Percentiles rank a stretch among this genome's conserved stretches.
Conservation (phyloP, 2,113 vertebrate species). For the human (Homo sapiens) region DNA sequence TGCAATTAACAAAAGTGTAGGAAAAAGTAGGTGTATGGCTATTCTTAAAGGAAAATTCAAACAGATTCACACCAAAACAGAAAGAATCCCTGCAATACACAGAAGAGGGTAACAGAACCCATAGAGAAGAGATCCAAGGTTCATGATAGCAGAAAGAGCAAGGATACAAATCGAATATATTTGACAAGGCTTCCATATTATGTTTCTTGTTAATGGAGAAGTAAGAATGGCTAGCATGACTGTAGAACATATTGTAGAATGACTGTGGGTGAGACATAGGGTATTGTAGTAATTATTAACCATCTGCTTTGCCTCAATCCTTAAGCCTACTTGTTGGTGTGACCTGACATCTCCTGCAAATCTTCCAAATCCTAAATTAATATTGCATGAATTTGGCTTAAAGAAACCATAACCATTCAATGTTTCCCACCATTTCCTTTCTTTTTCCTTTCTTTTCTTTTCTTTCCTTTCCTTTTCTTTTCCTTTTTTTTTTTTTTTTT, state of each 20-base stretch:
- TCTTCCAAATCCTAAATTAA: background rate
- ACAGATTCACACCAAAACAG: background rate
- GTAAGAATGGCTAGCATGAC: background rate
- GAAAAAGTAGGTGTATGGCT: background rate
- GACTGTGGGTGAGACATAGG: background rate
- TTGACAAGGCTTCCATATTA: background rate
- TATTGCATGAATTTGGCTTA: background rate
- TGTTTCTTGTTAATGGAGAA: background rate
- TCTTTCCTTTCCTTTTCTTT: accelerated
- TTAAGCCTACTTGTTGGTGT: background rate
- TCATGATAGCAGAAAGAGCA: background rate
- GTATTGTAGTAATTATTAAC: background rate
- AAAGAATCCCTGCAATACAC: background rate
- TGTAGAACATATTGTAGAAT: background rate
- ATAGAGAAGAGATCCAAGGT: background rate
- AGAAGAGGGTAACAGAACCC: background rate
- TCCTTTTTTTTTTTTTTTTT: too few species aligned
- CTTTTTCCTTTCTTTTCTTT: background rate
- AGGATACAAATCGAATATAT: background rate
- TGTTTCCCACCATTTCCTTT: background rate
- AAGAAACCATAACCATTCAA: background rate
- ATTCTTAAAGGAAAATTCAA: background rate
- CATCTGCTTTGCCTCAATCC: background rate
- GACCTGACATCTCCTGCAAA: background rate
- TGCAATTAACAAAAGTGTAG: background rate